Evolutionary conservation across 2,797 vertebrate genomes (phyloP), one percentile per base, ranked within the genome.

Genomic region (Taeniopygia guttata): DNA sequence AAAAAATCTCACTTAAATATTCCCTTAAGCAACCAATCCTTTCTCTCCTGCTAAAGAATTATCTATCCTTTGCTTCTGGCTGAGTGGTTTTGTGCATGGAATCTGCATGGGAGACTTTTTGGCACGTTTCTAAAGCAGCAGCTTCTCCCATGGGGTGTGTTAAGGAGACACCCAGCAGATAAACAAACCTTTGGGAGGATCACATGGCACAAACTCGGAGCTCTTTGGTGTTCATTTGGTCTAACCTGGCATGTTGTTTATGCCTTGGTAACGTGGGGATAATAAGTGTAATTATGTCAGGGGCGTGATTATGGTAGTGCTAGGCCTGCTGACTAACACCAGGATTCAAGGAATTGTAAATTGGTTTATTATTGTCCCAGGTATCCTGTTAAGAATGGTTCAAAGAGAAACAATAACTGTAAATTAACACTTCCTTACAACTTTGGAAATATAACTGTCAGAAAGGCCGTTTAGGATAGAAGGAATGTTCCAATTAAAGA

Each of bases 401-500:
- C n/a, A 69, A 73, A 54, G 79, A 88, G 83, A 73, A 95, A 84
- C 38, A 82, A 63, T 36, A 22, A 60, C 48, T 63, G 30, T 51
- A 60, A 94, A 77, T 75, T 62, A 94, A 63, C 11, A 36, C 32
- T 91, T 85, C 30, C 3, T 75, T 86, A 68, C 42, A 79, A 51
- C 30, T 32, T 67, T 42, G 26, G 48, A 84, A 73, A 83, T 16
- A 2, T 16, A 91, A 72, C 55, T 75, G 79, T 78, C 73, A 75
- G 60, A 80, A 91, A 78, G 32, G 15, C 51, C 2, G 0, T 69
- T 90, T 68, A 42, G 54, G 70, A 20, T 36, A 69, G 80, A 75
- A 95, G n/a, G 43, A 88, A 69, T 84, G 43, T 73, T 93, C 73
- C 79, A 86, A 73, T 93, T 90, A 84, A 68, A 68, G 64, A 78